These are phyloP conservation scores for Hypsopygia costalis DNA, from an alignment of 2,888 invertebrate species.

Conservation along the genomic window DNA sequence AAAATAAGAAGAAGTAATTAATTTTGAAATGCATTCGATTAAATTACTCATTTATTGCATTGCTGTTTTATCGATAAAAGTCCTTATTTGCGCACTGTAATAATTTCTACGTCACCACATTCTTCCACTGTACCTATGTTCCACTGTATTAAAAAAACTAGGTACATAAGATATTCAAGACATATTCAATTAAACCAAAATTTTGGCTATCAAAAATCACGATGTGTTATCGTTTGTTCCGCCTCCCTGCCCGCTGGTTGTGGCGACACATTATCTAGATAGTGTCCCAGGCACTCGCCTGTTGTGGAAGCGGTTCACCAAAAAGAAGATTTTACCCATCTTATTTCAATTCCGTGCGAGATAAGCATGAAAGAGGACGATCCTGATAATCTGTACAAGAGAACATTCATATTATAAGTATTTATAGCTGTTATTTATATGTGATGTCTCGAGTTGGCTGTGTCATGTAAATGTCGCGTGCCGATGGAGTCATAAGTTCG, in stretches of 20 bases:
- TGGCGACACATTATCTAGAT: conserved; percentile 60
- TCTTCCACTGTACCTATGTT: too few relatives aligned
- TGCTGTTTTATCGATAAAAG: too few relatives aligned
- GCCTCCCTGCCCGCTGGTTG: conserved; percentile 53
- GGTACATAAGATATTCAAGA: too few relatives aligned
- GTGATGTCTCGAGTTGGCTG: background rate
- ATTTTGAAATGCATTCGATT: too few relatives aligned
- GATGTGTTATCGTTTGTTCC: conserved; percentile 48
- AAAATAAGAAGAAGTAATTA: too few relatives aligned
- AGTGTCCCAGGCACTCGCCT: conserved; percentile 56
- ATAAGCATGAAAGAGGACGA: conserved; percentile 43
- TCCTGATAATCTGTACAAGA: conserved; percentile 26
- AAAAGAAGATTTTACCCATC: conserved; percentile 56
- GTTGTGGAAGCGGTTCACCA: conserved; percentile 45
- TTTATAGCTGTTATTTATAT: too few relatives aligned
- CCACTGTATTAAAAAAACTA: too few relatives aligned
- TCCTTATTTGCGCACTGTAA: too few relatives aligned
- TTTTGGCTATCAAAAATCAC: conserved; percentile 46
- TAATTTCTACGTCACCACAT: too few relatives aligned
- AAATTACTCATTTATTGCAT: too few relatives aligned
- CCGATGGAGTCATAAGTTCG: conserved; percentile 70
- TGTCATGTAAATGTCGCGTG: conserved; percentile 69
- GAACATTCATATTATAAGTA: background rate
- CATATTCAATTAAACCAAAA: conserved; percentile 13
- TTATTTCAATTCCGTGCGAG: conserved; percentile 61